A percentile compares a stretch with the other conserved stretches of the same genome.
Evolutionary conservation across 2,888 invertebrate genomes (phyloP).

Genomic region (Amblyjoppa proteus): DNA sequence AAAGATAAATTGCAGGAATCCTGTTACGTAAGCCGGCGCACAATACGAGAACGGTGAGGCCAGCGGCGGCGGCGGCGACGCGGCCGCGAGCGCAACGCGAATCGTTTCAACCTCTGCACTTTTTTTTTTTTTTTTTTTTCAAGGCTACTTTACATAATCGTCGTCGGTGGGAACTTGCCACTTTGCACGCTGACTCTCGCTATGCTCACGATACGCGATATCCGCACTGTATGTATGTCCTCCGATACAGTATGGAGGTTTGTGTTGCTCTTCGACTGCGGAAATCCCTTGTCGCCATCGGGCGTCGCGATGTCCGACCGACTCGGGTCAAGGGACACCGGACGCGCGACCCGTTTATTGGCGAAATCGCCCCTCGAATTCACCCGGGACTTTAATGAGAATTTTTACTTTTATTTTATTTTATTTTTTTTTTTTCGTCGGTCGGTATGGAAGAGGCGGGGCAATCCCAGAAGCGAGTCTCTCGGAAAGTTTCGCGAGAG

Average conservation of each 20-base stretch:
- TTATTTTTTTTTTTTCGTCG: not conserved
- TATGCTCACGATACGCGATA: slow-evolving; percentile 50
- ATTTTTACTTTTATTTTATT: not conserved
- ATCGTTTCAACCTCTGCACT: slow-evolving; percentile 75
- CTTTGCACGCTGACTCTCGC: slow-evolving; percentile 62
- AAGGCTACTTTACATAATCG: slow-evolving; percentile 78
- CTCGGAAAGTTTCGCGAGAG: slow-evolving; percentile 14
- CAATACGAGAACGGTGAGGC: slow-evolving; percentile 46
- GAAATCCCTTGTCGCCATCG: slow-evolving; percentile 44
- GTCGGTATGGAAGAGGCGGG: not conserved
- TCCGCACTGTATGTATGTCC: slow-evolving; percentile 7
- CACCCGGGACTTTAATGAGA: slow-evolving; percentile 14
- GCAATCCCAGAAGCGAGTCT: not conserved
- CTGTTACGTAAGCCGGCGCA: slow-evolving; percentile 54
- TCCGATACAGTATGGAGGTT: slow-evolving; percentile 13
- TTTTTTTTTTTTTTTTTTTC: slow-evolving; percentile 69
- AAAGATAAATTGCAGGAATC: slow-evolving; percentile 52
- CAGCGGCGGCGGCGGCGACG: not conserved
- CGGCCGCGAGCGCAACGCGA: slow-evolving; percentile 51
- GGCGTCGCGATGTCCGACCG: slow-evolving; percentile 32
- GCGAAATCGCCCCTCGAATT: not conserved
- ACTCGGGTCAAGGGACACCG: slow-evolving; percentile 54
- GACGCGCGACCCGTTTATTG: slow-evolving; percentile 8
- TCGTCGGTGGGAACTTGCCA: slow-evolving; percentile 59
- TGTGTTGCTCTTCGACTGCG: slow-evolving; percentile 29